Evolutionary conservation across 2,113 vertebrate species (phyloP).

Genomic region (Todiramphus saurophagus): DNA sequence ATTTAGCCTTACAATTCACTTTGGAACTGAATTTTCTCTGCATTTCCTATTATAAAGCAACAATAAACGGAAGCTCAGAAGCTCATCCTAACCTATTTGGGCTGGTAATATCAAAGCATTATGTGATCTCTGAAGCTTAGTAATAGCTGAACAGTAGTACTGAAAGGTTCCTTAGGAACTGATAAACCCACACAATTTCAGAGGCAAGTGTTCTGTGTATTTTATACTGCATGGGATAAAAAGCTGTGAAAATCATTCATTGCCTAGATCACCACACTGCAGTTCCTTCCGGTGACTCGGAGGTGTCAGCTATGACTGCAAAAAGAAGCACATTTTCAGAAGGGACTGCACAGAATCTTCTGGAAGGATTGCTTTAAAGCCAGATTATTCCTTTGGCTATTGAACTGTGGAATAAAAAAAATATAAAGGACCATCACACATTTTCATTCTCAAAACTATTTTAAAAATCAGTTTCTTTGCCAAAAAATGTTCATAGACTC

Average conservation of each 20-base stretch:
- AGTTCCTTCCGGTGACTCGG: neutral
- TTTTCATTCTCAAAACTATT: neutral
- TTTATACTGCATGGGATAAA: neutral
- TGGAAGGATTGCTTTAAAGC: neutral
- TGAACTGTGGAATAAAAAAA: neutral
- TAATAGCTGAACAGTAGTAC: neutral
- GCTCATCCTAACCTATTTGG: neutral
- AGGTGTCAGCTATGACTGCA: neutral
- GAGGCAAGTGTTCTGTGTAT: neutral
- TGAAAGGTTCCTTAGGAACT: neutral
- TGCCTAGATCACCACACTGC: neutral
- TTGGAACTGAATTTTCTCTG: neutral
- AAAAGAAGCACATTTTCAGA: neutral
- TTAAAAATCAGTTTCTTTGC: neutral
- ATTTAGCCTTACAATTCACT: neutral
- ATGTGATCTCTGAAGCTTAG: neutral
- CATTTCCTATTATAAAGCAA: neutral
- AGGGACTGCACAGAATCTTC: neutral
- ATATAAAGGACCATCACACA: neutral
- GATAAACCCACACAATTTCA: neutral
- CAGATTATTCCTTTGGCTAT: neutral
- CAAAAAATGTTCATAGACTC: neutral
- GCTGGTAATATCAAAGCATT: neutral
- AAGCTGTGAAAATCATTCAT: slow-evolving; percentile 23
- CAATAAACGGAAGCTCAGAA: neutral